Percentiles rank a stretch among this genome's conserved stretches.
Evolutionary conservation across 2,888 invertebrate species (phyloP).

Genomic region (Luperina nickerlii): DNA sequence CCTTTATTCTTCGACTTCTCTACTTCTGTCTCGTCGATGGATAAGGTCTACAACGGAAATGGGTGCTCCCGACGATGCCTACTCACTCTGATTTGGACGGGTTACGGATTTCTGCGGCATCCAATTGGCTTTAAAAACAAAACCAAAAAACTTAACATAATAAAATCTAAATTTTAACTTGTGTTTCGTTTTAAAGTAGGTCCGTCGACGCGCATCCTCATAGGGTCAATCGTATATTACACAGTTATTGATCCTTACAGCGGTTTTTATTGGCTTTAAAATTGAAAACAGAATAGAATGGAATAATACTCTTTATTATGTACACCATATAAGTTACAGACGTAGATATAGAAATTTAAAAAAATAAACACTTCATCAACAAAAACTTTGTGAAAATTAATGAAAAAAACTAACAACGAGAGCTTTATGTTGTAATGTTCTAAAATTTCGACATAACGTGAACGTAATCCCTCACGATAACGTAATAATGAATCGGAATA

Average conservation of each 20-base stretch:
- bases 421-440: background rate
- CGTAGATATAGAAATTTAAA: too few species aligned
- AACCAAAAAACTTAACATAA: background rate
- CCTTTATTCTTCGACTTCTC: background rate
- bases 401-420: background rate
- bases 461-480: background rate
- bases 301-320: too few species aligned
- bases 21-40: background rate
- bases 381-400: too few species aligned
- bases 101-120: background rate
- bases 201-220: background rate
- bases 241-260: background rate
- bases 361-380: too few species aligned
- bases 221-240: background rate
- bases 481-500: background rate
- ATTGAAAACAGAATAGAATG: too few species aligned
- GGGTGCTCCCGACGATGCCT: too few species aligned
- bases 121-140: slow-evolving; percentile 2
- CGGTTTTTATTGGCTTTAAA: background rate
- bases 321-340: too few species aligned
- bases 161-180: background rate
- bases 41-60: background rate
- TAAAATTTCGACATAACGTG: background rate
- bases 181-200: background rate
- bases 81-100: background rate